phyloP scores from a whole-genome alignment of 2,888 invertebrate species.

The Microplitis manilae region DNA sequence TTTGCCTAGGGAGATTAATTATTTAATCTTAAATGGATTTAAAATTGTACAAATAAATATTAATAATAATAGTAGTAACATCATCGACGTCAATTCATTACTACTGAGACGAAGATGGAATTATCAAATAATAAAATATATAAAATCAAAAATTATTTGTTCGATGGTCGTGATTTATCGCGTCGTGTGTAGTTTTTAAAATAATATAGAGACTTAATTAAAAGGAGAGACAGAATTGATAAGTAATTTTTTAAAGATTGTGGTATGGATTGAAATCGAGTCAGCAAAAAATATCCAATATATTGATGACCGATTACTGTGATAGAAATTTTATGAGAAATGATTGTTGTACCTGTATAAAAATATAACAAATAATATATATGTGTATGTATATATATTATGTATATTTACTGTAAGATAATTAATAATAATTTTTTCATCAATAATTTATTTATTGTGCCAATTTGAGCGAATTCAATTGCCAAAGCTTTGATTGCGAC shows the following conservation, averaged over 20 bases:
- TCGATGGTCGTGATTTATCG: neutral
- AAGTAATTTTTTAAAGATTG: neutral
- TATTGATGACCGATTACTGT: slow-evolving; percentile 14
- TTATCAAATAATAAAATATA: neutral
- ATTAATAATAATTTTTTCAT: slow-evolving; percentile 11
- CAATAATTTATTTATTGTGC: slow-evolving; percentile 21
- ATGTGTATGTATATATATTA: neutral
- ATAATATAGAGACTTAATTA: neutral
- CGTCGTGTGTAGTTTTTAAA: neutral
- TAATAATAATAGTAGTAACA: neutral
- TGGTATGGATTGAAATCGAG: slow-evolving; percentile 7
- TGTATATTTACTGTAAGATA: slow-evolving; percentile 8
- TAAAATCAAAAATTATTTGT: neutral
- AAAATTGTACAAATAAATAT: neutral
- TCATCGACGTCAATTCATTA: neutral
- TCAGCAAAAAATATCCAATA: neutral
- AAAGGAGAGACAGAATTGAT: neutral
- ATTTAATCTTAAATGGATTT: neutral
- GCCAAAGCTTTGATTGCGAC: slow-evolving; percentile 20
- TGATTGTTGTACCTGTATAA: slow-evolving; percentile 33
- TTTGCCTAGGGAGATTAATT: neutral
- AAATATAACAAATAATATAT: neutral
- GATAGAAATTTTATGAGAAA: slow-evolving; percentile 27
- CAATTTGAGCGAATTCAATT: slow-evolving; percentile 22
- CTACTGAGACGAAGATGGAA: neutral